phyloP scores from a whole-genome alignment of 2,113 vertebrate genomes.

The Oryzias melastigma region DNA sequence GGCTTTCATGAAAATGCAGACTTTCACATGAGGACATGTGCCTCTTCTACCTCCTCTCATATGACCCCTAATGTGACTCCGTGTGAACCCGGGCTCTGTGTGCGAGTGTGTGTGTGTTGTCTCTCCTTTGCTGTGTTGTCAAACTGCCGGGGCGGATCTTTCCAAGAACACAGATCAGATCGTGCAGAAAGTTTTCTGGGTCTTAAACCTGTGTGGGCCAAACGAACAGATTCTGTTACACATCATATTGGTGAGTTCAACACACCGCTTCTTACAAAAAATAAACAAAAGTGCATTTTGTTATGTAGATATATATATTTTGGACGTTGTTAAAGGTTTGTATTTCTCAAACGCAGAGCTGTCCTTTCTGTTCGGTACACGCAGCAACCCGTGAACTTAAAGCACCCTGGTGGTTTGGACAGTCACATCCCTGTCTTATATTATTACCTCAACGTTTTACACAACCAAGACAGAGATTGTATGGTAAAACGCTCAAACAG shows the following conservation, averaged over 20 bases:
- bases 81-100: conserved; percentile 43
- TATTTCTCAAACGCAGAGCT: conserved; percentile 5
- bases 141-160: conserved; percentile 22
- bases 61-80: conserved; percentile 51
- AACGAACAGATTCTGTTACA: conserved; percentile 36
- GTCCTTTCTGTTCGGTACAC: neutral
- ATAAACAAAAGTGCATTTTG: conserved; percentile 3
- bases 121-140: conserved; percentile 12
- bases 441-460: conserved; percentile 74
- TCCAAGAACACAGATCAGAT: neutral
- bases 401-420: conserved; percentile 42
- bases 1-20: conserved; percentile 41
- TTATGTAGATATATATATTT: neutral
- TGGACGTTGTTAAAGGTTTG: conserved; percentile 7
- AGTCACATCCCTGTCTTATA: conserved; percentile 40
- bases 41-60: conserved; percentile 70
- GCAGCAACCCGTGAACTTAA: conserved; percentile 23
- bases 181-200: neutral
- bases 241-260: conserved; percentile 30
- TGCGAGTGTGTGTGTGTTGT: conserved; percentile 18
- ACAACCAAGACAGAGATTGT: conserved; percentile 55
- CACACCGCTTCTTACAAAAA: conserved; percentile 1
- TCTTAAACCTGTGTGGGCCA: neutral
- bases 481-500: conserved; percentile 31
- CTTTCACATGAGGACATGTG: conserved; percentile 48